These are phyloP conservation scores for Drosophila buzzatii DNA, from an alignment of 2,888 invertebrate genomes.

Conservation along the genomic window DNA sequence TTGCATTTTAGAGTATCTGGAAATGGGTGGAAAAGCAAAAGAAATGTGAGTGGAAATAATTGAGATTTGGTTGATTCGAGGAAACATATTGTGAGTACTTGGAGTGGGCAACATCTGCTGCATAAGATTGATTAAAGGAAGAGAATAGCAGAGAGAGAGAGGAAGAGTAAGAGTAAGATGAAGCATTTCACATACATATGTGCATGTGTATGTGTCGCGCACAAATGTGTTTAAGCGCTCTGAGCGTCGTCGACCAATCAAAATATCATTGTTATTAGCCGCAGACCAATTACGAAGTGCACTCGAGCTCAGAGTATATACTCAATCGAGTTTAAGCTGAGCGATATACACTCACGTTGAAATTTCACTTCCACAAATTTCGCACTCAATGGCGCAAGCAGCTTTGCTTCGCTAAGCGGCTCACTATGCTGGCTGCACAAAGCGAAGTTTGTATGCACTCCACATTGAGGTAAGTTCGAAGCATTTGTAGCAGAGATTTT, in stretches of 20 bases:
- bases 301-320: neutral
- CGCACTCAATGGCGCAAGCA: neutral
- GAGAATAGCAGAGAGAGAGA: neutral
- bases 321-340: neutral
- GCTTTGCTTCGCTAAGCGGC: constrained; percentile 1
- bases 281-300: neutral
- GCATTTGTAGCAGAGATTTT: neutral
- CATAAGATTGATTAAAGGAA: neutral
- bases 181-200: neutral
- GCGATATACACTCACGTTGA: neutral
- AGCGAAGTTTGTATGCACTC: neutral
- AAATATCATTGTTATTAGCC: constrained; percentile 1
- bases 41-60: too few species aligned
- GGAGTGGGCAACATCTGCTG: neutral
- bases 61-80: too few species aligned
- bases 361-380: neutral
- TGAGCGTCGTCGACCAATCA: neutral
- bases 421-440: neutral
- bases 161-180: neutral
- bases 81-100: too few species aligned
- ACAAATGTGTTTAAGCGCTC: neutral
- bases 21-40: neutral
- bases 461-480: constrained; percentile 10
- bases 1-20: neutral
- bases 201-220: neutral